Evolutionary conservation across 2,113 vertebrate species (phyloP).

Genomic region (Urocynchramus pylzowi): DNA sequence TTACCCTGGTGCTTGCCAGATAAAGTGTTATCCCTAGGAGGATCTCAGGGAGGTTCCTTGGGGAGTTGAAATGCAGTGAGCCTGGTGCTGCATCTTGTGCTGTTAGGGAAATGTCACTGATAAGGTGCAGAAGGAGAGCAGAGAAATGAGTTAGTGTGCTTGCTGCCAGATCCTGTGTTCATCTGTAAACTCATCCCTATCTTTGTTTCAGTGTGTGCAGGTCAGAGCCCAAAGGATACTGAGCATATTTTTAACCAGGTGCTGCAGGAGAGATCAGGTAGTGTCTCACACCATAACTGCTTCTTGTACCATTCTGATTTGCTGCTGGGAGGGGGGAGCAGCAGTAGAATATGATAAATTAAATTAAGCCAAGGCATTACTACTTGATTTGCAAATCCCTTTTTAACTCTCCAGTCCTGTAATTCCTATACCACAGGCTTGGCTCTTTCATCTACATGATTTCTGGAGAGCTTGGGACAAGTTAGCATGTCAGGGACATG

Average conservation of each 20-base stretch:
- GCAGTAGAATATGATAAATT: conserved; percentile 1
- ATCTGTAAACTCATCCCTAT: conserved; percentile 60
- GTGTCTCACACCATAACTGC: background rate
- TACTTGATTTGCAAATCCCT: conserved; percentile 54
- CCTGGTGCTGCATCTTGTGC: conserved; percentile 67
- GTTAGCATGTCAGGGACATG: conserved; percentile 20
- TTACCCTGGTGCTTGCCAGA: conserved; percentile 60
- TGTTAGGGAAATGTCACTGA: conserved; percentile 73
- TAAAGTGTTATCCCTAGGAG: conserved; percentile 54
- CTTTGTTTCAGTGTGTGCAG: conserved; percentile 53
- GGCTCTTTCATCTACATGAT: conserved; percentile 54
- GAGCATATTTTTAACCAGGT: conserved; percentile 52
- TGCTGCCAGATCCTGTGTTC: conserved; percentile 20
- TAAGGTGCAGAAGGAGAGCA: conserved; percentile 68
- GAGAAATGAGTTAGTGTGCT: conserved; percentile 61
- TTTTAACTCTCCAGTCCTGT: conserved; percentile 40
- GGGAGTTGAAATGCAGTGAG: conserved; percentile 62
- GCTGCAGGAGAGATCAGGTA: background rate
- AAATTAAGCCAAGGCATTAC: conserved; percentile 40
- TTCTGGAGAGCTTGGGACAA: conserved; percentile 50
- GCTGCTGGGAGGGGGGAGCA: background rate
- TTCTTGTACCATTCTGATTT: conserved; percentile 21
- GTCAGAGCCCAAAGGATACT: conserved; percentile 53
- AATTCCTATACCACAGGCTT: conserved; percentile 42
- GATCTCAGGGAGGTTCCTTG: conserved; percentile 70